These are phyloP conservation scores for Percina caprodes DNA, from an alignment of 2,113 vertebrate genomes.

Conservation along the genomic window DNA sequence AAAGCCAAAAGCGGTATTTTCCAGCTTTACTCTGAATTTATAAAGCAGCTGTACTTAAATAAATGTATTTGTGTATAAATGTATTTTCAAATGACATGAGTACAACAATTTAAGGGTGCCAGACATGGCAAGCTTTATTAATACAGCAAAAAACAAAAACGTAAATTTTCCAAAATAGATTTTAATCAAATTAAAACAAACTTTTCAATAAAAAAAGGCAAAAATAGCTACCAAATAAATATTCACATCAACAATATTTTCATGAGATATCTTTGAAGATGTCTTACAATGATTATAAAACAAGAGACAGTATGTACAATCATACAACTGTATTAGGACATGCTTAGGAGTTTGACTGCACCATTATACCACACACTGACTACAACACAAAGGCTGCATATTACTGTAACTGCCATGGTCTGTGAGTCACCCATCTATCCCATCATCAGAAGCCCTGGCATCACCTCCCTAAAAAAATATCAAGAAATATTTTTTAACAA, in stretches of 20 bases:
- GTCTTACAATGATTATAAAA: slow-evolving; percentile 86
- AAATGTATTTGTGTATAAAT: not conserved
- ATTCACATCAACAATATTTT: slow-evolving; percentile 81
- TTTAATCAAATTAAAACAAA: slow-evolving; percentile 67
- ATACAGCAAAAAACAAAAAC: slow-evolving; percentile 68
- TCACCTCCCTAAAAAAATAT: slow-evolving; percentile 52
- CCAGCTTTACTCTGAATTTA: not conserved
- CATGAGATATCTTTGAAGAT: slow-evolving; percentile 70
- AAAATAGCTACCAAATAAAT: slow-evolving; percentile 81
- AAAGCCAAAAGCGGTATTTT: not conserved
- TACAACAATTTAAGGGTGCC: slow-evolving; percentile 57
- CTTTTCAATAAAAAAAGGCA: slow-evolving; percentile 67
- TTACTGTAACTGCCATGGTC: slow-evolving; percentile 68
- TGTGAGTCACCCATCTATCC: slow-evolving; percentile 47
- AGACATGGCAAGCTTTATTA: slow-evolving; percentile 84
- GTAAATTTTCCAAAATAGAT: slow-evolving; percentile 68
- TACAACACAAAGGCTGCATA: slow-evolving; percentile 82
- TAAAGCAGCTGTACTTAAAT: not conserved
- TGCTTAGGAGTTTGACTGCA: slow-evolving; percentile 83
- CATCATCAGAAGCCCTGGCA: slow-evolving; percentile 32
- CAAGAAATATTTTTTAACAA: slow-evolving; percentile 23
- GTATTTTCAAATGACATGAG: slow-evolving; percentile 7
- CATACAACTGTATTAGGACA: slow-evolving; percentile 82
- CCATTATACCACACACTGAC: slow-evolving; percentile 81
- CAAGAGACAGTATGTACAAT: slow-evolving; percentile 83